A percentile compares a stretch with the other conserved stretches of the same genome.
phyloP scores from a whole-genome alignment of 2,113 vertebrate genomes.

The Hypomesus transpacificus region DNA sequence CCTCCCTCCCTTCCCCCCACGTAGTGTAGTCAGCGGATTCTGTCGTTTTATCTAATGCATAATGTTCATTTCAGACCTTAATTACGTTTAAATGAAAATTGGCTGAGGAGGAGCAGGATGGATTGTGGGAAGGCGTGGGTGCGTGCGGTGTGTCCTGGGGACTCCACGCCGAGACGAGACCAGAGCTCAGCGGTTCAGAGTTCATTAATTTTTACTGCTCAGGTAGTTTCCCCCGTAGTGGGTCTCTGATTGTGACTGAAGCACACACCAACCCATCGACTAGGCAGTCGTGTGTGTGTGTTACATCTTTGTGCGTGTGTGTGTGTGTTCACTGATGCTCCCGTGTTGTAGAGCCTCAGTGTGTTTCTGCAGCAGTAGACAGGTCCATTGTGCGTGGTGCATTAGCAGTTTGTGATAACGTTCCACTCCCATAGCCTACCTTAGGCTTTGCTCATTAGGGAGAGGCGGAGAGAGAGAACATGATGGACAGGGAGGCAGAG shows the following conservation, averaged over 20 bases:
- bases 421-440: not conserved
- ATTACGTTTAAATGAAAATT: conserved; percentile 96
- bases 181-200: conserved; percentile 76
- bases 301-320: not conserved
- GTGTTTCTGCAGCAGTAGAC: not conserved
- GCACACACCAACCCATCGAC: conserved; percentile 75
- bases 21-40: conserved; percentile 86
- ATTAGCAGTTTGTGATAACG: not conserved
- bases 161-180: conserved; percentile 58
- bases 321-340: not conserved
- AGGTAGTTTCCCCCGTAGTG: conserved; percentile 86
- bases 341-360: no score
- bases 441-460: no score
- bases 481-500: no score
- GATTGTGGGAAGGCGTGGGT: conserved; percentile 84
- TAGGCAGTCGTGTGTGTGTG: not conserved
- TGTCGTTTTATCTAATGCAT: conserved; percentile 88
- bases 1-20: conserved; percentile 59
- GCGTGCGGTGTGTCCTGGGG: conserved; percentile 86
- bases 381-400: not conserved
- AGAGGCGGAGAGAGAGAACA: no score
- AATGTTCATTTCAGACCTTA: conserved; percentile 93
- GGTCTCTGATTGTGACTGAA: conserved; percentile 75
- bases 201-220: conserved; percentile 93
- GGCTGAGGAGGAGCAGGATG: conserved; percentile 85